phyloP scores from a whole-genome alignment of 2,797 vertebrate genomes.

The Hypotaenidia okinawae region DNA sequence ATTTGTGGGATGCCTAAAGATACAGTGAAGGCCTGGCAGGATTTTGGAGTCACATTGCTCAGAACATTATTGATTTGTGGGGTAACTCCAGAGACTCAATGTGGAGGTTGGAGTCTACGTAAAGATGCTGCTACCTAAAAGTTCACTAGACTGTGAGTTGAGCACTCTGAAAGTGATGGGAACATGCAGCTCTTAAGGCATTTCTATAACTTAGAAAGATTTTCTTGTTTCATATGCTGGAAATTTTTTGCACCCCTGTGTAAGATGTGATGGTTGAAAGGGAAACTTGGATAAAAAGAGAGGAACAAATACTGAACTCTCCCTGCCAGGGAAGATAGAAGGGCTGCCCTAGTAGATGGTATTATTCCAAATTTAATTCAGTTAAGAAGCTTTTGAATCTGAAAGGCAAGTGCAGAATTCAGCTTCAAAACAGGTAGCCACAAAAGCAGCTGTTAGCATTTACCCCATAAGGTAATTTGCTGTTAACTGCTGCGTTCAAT shows the following conservation, averaged over 20 bases:
- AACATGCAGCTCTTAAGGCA: neutral
- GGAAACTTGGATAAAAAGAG: neutral
- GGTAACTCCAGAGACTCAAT: neutral
- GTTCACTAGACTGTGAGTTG: neutral
- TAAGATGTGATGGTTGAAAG: neutral
- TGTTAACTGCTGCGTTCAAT: neutral
- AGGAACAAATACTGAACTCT: neutral
- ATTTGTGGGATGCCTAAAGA: neutral
- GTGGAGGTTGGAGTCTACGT: rapidly evolving
- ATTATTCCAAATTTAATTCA: neutral
- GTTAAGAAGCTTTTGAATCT: neutral
- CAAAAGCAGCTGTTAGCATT: neutral
- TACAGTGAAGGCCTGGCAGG: neutral
- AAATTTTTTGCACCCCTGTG: neutral
- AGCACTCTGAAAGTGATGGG: neutral
- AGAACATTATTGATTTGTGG: neutral
- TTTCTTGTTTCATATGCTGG: neutral
- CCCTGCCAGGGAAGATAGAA: neutral
- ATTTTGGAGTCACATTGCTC: neutral
- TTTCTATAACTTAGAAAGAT: neutral
- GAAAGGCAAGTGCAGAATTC: neutral
- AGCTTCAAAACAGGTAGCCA: neutral
- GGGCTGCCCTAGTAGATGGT: neutral
- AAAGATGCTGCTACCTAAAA: neutral
- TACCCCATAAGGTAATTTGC: neutral